Evolutionary conservation across 2,888 invertebrate species (phyloP).

Genomic region (Lasioglossum morio): DNA sequence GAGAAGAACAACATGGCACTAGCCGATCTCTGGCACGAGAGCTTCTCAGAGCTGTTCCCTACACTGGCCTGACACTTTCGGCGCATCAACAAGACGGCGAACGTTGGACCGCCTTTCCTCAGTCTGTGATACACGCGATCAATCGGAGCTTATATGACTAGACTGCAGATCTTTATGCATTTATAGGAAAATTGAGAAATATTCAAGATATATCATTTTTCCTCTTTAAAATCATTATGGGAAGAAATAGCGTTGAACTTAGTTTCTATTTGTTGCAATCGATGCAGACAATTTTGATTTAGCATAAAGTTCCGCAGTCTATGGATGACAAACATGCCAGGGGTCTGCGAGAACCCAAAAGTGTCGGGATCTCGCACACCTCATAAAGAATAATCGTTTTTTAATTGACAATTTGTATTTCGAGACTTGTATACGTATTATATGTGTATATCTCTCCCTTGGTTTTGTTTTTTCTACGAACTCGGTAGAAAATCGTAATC

Average conservation of each 20-base stretch:
- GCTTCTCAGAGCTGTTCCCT: slow-evolving; percentile 92
- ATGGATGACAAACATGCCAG: background rate
- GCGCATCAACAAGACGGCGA: slow-evolving; percentile 18
- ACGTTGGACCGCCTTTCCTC: slow-evolving; percentile 2
- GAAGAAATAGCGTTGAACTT: too few relatives aligned
- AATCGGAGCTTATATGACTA: background rate
- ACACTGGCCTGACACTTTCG: slow-evolving; percentile 87
- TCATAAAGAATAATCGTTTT: background rate
- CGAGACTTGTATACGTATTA: background rate
- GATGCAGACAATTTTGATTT: too few relatives aligned
- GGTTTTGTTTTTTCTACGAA: background rate
- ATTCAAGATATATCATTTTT: too few relatives aligned
- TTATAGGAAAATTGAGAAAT: too few relatives aligned
- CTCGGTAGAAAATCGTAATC: background rate
- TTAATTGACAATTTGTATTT: background rate
- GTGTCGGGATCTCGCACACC: background rate
- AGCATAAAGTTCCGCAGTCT: too few relatives aligned
- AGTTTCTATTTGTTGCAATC: too few relatives aligned
- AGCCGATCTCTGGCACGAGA: slow-evolving; percentile 90
- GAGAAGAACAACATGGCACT: slow-evolving; percentile 84
- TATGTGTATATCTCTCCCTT: background rate
- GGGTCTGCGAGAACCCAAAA: background rate
- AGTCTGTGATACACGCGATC: slow-evolving; percentile 51
- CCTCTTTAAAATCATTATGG: too few relatives aligned
- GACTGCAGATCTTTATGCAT: too few relatives aligned